phyloP scores from a whole-genome alignment of 35 echinoderm and acorn worm genomes.

The Ptychodera flava region DNA sequence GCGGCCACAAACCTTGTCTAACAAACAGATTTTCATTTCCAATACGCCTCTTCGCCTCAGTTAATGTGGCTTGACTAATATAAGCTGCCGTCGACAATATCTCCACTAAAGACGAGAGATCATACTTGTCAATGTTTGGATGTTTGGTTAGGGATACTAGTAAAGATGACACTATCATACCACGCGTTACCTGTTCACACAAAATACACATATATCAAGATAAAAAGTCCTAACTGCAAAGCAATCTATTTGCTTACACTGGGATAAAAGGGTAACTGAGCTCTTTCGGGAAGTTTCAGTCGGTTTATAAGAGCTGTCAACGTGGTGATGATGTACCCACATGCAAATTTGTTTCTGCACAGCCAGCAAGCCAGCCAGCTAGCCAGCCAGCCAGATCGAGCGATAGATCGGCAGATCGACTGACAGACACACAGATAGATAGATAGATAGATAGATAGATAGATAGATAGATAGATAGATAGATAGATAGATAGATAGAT shows the following conservation, averaged over 20 bases:
- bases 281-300: neutral
- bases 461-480: too few species aligned
- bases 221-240: neutral
- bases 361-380: neutral
- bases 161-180: conserved; percentile 25
- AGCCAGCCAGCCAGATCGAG: neutral
- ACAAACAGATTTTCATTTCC: too few species aligned
- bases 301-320: neutral
- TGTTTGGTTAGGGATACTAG: conserved; percentile 19
- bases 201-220: neutral
- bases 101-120: conserved; percentile 23
- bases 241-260: neutral
- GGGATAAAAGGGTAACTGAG: neutral
- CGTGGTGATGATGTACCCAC: neutral
- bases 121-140: conserved; percentile 27
- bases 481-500: too few species aligned
- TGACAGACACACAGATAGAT: neutral
- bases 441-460: neutral
- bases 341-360: too few species aligned
- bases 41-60: conserved; percentile 9
- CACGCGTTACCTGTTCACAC: conserved; percentile 12
- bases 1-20: too few species aligned
- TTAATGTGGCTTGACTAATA: conserved; percentile 15
- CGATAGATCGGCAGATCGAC: neutral
- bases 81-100: conserved; percentile 34